These are phyloP conservation scores for Oncorhynchus nerka DNA, from an alignment of 2,113 vertebrate species.

Conservation along the genomic window DNA sequence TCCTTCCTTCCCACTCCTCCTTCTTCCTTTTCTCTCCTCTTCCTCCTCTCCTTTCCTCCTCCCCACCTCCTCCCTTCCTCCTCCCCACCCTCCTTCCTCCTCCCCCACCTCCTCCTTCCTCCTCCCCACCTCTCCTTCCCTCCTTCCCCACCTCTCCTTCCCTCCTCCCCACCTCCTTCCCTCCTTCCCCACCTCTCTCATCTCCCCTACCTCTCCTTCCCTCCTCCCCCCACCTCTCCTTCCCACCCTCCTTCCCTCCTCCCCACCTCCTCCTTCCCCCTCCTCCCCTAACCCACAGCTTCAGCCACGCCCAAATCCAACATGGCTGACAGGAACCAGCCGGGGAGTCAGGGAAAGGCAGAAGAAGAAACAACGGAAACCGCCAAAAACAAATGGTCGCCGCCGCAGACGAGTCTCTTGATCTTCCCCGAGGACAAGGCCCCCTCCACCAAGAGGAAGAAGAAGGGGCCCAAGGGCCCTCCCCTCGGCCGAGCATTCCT, in stretches of 20 bases:
- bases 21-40: too few species aligned
- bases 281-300: neutral
- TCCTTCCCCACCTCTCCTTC: accelerated
- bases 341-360: neutral
- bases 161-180: accelerated
- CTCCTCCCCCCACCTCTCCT: accelerated
- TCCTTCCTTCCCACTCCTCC: too few species aligned
- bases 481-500: neutral
- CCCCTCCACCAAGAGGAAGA: neutral
- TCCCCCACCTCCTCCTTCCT: too few species aligned
- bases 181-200: accelerated
- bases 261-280: accelerated
- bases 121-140: too few species aligned
- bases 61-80: too few species aligned
- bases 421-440: slow-evolving; percentile 62
- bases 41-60: accelerated
- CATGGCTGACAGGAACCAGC: slow-evolving; percentile 26
- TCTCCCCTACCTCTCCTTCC: accelerated
- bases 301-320: slow-evolving; percentile 28
- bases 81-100: too few species aligned
- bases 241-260: accelerated
- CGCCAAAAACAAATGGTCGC: slow-evolving; percentile 4
- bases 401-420: slow-evolving; percentile 20
- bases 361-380: slow-evolving; percentile 15
- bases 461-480: slow-evolving; percentile 8